Percentiles rank a stretch among this genome's conserved stretches.
Conservation (phyloP, 2,888 invertebrate genomes). For the Macaria liturata region DNA sequence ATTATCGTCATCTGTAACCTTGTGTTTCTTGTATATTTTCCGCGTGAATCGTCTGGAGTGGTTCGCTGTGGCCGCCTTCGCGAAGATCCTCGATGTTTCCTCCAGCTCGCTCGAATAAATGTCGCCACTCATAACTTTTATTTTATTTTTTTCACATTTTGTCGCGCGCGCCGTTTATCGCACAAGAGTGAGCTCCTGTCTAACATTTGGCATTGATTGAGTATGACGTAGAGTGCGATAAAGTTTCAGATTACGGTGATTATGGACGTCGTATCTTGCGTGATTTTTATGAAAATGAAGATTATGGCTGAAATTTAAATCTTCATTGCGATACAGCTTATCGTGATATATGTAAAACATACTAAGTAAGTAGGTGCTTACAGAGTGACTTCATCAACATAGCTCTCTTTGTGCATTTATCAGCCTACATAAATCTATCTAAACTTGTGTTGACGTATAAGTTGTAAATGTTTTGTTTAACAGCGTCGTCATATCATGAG, state of each 20-base stretch:
- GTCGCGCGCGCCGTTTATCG: constrained; percentile 50
- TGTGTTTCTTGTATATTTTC: constrained; percentile 36
- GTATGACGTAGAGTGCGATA: constrained; percentile 68
- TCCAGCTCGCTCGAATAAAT: constrained; percentile 51
- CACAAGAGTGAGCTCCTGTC: constrained; percentile 55
- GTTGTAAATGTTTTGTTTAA: too few relatives aligned
- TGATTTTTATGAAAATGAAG: constrained; percentile 43
- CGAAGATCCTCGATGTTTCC: constrained; percentile 47
- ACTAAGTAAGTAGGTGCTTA: too few relatives aligned
- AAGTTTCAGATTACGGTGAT: constrained; percentile 69
- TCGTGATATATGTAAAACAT: constrained; percentile 7
- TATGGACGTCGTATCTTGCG: constrained; percentile 49
- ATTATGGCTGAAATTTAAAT: constrained; percentile 29
- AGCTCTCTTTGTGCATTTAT: background rate
- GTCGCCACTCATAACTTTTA: constrained; percentile 65
- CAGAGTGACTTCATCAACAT: too few relatives aligned
- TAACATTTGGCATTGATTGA: constrained; percentile 78
- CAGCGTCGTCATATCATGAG: too few relatives aligned
- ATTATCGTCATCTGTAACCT: constrained; percentile 32
- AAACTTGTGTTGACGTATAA: too few relatives aligned
- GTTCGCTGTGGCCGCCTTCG: constrained; percentile 39
- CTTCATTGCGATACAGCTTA: constrained; percentile 15
- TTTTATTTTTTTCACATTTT: constrained; percentile 54
- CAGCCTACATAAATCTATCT: too few relatives aligned
- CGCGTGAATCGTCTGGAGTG: constrained; percentile 15